Base-by-base conservation (phyloP, 2,113 vertebrate species). In the Galbula dea region DNA sequence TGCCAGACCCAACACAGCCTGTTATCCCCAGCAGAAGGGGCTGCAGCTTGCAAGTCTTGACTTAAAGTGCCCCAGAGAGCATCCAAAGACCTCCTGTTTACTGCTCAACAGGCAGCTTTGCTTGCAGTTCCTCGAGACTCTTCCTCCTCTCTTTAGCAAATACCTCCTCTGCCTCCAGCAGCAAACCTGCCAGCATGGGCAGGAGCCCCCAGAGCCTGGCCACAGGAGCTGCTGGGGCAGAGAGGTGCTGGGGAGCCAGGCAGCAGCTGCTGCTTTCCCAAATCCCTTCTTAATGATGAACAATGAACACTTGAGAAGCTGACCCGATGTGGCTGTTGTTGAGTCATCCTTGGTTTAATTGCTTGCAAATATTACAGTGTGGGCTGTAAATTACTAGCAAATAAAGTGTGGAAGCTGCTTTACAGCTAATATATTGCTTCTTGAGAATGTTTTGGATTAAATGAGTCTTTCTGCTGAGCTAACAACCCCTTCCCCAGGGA, bases 351-450 rank as follows among this genome's bases (percentile, higher is more conserved):
- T 63, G 52, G 63, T 58, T 89, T 94, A 96, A 95, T 91, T 89
- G 91, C 93, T 91, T 77, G 72, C 94, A 95, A 94, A 92, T 92
- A 94, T 93, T 95, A 63, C 95, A 83, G 74, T 55, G 82, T 94
- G 87, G 93, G 93, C 78, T 80, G 95, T 91, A 95, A 96, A 95
- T 96, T 91, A 77, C 71, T 43, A 52, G 79, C 78, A 92, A 94
- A 94, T 91, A 89, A 86, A 94, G 75, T 15, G 89, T 51, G 63
- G 93, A 92, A 91, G 75, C 93, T 95, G 79, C 52, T 88, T 93
- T 74, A 59, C 72, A 43, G 72, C 36, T 94, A 55, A 92, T 88
- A 9, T 34, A 85, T 76, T 74, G 93, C 83, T 94, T 45, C 84
- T 79, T 85, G 55, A 59, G 71, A 51, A 85, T 87, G 75, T 65